Conservation (phyloP, 2,888 invertebrate genomes). For the Eupelmus urozonus region DNA sequence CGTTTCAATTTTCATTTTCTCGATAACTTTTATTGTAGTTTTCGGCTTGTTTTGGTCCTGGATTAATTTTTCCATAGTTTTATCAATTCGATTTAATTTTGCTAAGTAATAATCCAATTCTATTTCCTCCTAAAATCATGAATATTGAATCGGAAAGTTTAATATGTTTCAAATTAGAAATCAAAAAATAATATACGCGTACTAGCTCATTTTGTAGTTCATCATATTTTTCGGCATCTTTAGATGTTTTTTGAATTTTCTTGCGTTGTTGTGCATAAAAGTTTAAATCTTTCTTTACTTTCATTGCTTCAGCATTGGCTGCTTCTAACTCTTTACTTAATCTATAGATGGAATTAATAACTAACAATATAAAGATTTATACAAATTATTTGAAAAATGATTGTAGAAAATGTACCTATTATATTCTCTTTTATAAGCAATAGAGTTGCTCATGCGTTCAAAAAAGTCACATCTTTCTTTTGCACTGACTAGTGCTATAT, state of each 20-base stretch:
- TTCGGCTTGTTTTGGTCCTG: not conserved
- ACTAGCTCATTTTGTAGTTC: conserved; percentile 30
- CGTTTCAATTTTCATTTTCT: conserved; percentile 13
- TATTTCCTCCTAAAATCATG: conserved; percentile 31
- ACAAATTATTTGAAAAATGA: not conserved
- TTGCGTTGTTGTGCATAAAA: conserved; percentile 3
- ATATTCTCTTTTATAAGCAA: conserved; percentile 93
- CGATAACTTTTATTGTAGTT: not conserved
- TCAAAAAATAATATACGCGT: not conserved
- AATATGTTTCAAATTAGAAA: not conserved
- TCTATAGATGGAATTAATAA: not conserved
- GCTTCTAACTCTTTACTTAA: conserved; percentile 10
- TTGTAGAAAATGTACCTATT: conserved; percentile 79
- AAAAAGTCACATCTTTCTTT: conserved; percentile 96
- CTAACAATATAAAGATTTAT: not conserved
- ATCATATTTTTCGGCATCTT: conserved; percentile 19
- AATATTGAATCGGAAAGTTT: not conserved
- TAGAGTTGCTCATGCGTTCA: conserved; percentile 98
- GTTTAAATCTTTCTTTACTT: conserved; percentile 14
- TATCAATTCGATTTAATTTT: conserved; percentile 31
- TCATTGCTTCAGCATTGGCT: not conserved
- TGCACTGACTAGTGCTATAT: conserved; percentile 97
- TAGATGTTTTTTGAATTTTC: not conserved
- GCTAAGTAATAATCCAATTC: conserved; percentile 41
- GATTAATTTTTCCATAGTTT: conserved; percentile 75